phyloP scores from a whole-genome alignment of 64 coral and sea anemone species.

The Pocillopora verrucosa region DNA sequence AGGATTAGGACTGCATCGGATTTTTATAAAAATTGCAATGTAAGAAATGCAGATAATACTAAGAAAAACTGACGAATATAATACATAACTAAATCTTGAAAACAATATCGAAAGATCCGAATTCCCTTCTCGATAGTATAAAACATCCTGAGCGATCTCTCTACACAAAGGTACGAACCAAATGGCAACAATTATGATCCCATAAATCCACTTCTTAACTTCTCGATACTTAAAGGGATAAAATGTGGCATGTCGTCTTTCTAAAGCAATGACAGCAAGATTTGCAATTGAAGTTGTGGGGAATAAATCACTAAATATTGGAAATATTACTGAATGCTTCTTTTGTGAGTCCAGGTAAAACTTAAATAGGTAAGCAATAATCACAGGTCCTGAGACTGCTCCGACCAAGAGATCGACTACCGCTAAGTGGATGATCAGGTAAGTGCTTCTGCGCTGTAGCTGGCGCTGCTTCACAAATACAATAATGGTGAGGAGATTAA shows the following conservation, averaged over 20 bases:
- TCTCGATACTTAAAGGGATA: background rate
- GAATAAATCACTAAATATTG: background rate
- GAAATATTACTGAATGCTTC: background rate
- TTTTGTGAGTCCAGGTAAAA: background rate
- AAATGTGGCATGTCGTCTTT: background rate
- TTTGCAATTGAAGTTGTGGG: background rate
- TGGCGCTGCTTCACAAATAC: background rate
- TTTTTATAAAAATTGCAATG: background rate
- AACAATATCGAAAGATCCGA: no score
- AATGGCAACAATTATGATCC: background rate
- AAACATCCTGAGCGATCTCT: background rate
- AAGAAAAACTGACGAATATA: background rate
- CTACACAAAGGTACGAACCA: background rate
- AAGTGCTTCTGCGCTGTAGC: background rate
- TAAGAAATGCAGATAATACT: background rate
- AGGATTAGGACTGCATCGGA: background rate
- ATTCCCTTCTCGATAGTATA: background rate
- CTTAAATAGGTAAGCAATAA: background rate
- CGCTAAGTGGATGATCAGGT: background rate
- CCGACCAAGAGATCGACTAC: conserved; percentile 8
- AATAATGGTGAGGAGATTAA: background rate
- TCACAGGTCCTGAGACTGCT: background rate
- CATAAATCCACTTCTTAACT: background rate
- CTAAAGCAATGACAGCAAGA: conserved; percentile 1
- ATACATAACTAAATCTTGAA: background rate